Percentiles rank a stretch among this genome's conserved stretches.
Conservation (phyloP, 2,113 vertebrate species). For the Pantherophis guttatus region DNA sequence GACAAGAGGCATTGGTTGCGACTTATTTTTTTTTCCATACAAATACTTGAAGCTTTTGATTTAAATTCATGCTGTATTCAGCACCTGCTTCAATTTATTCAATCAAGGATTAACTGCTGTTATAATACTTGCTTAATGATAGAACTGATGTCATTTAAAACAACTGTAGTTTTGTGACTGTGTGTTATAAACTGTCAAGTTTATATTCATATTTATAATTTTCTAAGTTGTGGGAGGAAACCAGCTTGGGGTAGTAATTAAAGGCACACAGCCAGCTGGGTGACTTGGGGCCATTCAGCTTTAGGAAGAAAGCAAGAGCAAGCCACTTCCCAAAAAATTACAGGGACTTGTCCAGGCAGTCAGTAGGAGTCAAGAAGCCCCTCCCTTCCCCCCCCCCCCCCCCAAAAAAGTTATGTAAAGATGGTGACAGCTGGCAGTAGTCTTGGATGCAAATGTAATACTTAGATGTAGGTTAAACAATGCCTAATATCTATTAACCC, state of each 20-base stretch:
- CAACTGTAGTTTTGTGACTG: neutral
- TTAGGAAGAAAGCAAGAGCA: neutral
- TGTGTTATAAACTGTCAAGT: conserved; percentile 49
- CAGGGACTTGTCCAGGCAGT: neutral
- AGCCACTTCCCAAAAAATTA: neutral
- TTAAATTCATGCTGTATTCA: conserved; percentile 53
- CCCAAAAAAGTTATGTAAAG: neutral
- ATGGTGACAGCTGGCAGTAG: neutral
- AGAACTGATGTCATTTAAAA: neutral
- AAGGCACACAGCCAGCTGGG: neutral
- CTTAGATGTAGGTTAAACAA: neutral
- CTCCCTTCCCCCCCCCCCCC: neutral
- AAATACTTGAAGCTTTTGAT: conserved; percentile 59
- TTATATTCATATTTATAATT: conserved; percentile 25
- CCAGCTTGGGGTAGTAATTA: neutral
- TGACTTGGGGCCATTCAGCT: neutral
- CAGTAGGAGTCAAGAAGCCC: neutral
- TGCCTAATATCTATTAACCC: neutral
- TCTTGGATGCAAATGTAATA: neutral
- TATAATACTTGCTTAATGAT: conserved; percentile 39
- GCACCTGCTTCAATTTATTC: conserved; percentile 58
- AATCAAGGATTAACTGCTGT: conserved; percentile 59
- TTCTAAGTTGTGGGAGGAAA: neutral
- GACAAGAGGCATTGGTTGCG: conserved; percentile 50
- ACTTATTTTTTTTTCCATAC: conserved; percentile 26